A percentile compares a stretch with the other conserved stretches of the same genome.
Conservation (phyloP, 2,113 vertebrate genomes). For the Amphiprion ocellaris region DNA sequence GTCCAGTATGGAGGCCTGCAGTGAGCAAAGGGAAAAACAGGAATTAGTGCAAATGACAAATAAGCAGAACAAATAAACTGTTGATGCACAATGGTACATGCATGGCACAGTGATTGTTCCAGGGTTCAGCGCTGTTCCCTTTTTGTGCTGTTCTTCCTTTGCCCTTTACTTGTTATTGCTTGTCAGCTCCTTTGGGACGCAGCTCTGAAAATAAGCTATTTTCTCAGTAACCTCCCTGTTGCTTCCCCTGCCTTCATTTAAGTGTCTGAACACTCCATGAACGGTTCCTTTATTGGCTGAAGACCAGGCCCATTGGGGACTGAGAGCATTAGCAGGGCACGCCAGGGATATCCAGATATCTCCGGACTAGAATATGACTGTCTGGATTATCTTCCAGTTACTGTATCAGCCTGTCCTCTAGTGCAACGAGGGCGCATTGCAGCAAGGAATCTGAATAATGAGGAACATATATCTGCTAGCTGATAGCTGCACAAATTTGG, state of each 20-base stretch:
- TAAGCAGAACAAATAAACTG: not conserved
- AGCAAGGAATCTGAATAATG: not conserved
- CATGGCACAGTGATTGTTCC: not conserved
- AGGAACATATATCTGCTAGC: not conserved
- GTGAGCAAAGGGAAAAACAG: conserved; percentile 47
- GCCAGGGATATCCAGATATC: not conserved
- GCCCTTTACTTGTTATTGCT: conserved; percentile 54
- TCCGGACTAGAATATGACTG: not conserved
- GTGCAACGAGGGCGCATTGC: conserved; percentile 13
- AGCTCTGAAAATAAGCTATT: conserved; percentile 27
- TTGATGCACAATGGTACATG: not conserved
- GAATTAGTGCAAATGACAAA: conserved; percentile 2
- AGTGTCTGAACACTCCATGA: conserved; percentile 51
- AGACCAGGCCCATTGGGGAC: conserved; percentile 13
- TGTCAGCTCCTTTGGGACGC: conserved; percentile 27
- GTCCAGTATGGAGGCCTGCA: conserved; percentile 95
- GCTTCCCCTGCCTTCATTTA: conserved; percentile 6
- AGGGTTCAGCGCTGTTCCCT: not conserved
- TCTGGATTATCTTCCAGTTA: not conserved
- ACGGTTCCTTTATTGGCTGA: conserved; percentile 46
- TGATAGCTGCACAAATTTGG: no score
- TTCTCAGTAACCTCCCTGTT: conserved; percentile 29
- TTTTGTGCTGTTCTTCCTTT: not conserved
- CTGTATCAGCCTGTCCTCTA: conserved; percentile 64
- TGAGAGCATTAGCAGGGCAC: not conserved